These are phyloP conservation scores for Lindbergichthys nudifrons DNA, from an alignment of 2,797 vertebrate genomes.

Conservation along the genomic window DNA sequence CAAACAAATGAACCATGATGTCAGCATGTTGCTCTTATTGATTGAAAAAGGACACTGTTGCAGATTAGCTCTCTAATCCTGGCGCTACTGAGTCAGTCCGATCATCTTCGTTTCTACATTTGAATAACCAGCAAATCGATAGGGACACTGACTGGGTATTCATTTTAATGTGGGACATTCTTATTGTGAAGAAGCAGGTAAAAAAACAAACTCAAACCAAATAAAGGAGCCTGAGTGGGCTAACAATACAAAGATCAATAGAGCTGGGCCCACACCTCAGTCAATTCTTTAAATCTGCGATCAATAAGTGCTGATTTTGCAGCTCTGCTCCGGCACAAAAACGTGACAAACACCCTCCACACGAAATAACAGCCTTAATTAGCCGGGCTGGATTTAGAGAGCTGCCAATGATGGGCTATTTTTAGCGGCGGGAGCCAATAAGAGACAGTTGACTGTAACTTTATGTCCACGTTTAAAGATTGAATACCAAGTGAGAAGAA, in stretches of 20 bases:
- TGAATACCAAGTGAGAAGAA: neutral
- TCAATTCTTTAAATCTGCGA: conserved; percentile 28
- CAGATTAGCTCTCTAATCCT: conserved; percentile 19
- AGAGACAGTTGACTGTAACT: conserved; percentile 17
- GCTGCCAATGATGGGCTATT: conserved; percentile 56
- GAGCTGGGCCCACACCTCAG: conserved; percentile 20
- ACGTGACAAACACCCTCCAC: conserved; percentile 48
- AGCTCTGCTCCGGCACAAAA: conserved; percentile 39
- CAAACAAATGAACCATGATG: conserved; percentile 40
- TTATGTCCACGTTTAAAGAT: conserved; percentile 16
- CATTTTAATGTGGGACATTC: neutral
- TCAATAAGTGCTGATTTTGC: conserved; percentile 72
- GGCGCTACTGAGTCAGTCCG: conserved; percentile 8
- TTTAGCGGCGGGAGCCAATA: conserved; percentile 47
- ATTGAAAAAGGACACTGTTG: conserved; percentile 36
- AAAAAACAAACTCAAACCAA: conserved; percentile 9
- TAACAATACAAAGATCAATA: conserved; percentile 51
- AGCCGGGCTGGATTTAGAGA: conserved; percentile 52
- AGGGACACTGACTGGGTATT: conserved; percentile 12
- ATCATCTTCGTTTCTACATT: conserved; percentile 3
- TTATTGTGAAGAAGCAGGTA: conserved; percentile 20
- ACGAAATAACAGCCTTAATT: conserved; percentile 54
- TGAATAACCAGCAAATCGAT: conserved; percentile 5
- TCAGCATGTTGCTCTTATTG: conserved; percentile 52
- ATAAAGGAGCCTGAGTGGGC: neutral